Conservation (phyloP, 2,797 vertebrate species). For the Tapera naevia region DNA sequence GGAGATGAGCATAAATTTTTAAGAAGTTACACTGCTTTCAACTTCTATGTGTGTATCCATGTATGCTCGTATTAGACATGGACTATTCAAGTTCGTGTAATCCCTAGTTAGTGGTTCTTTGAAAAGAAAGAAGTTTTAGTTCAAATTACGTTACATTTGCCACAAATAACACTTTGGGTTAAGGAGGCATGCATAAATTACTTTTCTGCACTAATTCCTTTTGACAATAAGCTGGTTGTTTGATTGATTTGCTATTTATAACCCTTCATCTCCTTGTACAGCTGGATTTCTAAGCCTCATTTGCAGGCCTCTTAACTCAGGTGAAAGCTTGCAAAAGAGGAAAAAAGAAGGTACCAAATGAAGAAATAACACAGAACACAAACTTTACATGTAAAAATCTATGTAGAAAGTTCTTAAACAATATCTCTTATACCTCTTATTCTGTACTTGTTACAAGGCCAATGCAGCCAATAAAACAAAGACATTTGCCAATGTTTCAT, state of each 20-base stretch:
- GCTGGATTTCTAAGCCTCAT: neutral
- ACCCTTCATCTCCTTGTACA: neutral
- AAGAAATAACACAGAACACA: neutral
- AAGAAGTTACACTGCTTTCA: neutral
- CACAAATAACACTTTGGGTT: neutral
- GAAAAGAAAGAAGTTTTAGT: neutral
- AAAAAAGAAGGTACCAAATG: neutral
- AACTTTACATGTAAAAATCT: neutral
- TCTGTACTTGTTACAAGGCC: neutral
- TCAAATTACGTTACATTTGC: neutral
- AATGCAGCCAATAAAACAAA: neutral
- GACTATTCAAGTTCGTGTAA: neutral
- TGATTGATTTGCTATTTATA: neutral
- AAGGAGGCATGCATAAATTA: neutral
- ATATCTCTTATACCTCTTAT: neutral
- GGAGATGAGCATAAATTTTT: neutral
- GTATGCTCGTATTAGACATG: neutral
- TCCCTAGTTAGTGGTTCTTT: neutral
- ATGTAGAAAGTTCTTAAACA: neutral
- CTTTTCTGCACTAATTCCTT: neutral
- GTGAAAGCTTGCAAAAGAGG: neutral
- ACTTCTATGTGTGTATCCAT: neutral
- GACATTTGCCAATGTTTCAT: neutral
- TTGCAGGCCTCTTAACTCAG: neutral
- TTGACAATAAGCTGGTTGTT: neutral